Percentiles rank a stretch among this genome's conserved stretches.
Evolutionary conservation across 30 jellyfish, hydroid and myxozoan species (phyloP).

Genomic region (Turritopsis dohrnii): DNA sequence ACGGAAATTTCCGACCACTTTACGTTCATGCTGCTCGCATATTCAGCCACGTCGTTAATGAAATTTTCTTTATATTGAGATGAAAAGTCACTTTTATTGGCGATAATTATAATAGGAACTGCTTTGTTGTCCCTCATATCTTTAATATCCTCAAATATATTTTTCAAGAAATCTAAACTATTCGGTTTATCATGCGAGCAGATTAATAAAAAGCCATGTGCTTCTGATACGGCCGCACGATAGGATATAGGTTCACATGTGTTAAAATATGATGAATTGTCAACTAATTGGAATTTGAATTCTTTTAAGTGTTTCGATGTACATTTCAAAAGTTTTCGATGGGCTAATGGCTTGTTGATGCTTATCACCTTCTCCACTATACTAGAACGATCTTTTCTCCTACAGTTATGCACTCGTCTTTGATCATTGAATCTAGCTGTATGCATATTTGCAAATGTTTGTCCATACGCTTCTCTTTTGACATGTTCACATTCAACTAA

Average conservation of each 20-base stretch:
- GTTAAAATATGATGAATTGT: neutral
- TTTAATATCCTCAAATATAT: conserved; percentile 14
- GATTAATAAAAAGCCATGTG: conserved; percentile 17
- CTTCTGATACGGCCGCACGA: conserved; percentile 13
- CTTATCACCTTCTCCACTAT: conserved; percentile 7
- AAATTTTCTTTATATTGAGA: neutral
- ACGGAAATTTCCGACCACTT: neutral
- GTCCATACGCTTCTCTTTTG: neutral
- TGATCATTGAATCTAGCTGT: neutral
- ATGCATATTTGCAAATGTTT: neutral
- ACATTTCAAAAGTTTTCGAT: neutral
- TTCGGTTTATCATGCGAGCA: conserved; percentile 12
- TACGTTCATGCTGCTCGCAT: neutral
- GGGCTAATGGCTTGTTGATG: neutral
- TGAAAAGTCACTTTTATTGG: neutral
- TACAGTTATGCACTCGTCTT: neutral
- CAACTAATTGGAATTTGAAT: conserved; percentile 18
- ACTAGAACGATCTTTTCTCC: neutral
- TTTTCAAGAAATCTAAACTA: neutral
- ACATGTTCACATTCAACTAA: conserved; percentile 8
- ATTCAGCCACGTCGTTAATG: neutral
- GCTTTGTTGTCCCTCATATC: neutral
- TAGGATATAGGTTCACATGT: conserved; percentile 9
- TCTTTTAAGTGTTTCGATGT: neutral
- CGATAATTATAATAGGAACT: neutral